phyloP scores from a whole-genome alignment of 2,113 vertebrate species.

The Capreolus pygargus region DNA sequence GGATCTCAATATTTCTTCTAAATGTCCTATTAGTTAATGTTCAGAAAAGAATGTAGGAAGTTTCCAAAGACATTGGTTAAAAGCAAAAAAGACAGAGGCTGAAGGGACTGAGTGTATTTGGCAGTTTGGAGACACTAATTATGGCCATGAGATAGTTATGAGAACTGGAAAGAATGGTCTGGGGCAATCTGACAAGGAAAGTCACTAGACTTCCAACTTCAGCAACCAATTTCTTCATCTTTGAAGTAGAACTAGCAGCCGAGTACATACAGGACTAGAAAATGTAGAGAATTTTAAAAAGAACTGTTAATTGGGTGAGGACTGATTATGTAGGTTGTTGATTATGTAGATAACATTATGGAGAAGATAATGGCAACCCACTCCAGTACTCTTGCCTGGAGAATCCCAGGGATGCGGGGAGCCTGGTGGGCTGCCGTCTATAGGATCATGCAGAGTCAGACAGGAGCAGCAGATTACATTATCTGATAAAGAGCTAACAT shows the following conservation, averaged over 20 bases:
- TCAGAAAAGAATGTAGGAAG: conserved; percentile 23
- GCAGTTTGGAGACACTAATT: not conserved
- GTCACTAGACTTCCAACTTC: not conserved
- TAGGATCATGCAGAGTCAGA: no score
- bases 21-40: not conserved
- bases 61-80: not conserved
- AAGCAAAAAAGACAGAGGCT: not conserved
- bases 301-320: not conserved
- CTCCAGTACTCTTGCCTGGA: no score
- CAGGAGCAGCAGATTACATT: not conserved
- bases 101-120: not conserved
- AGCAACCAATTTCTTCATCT: not conserved
- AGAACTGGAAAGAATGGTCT: not conserved
- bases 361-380: no score
- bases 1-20: not conserved
- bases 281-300: not conserved
- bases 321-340: not conserved
- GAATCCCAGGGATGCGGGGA: no score
- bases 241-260: not conserved
- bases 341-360: no score
- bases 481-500: not conserved
- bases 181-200: not conserved
- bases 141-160: not conserved
- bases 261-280: not conserved
- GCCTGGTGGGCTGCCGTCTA: no score